Evolutionary conservation across 1,140 invertebrate genomes (phyloP).

Genomic region (Macrotrachela quadricornifera): DNA sequence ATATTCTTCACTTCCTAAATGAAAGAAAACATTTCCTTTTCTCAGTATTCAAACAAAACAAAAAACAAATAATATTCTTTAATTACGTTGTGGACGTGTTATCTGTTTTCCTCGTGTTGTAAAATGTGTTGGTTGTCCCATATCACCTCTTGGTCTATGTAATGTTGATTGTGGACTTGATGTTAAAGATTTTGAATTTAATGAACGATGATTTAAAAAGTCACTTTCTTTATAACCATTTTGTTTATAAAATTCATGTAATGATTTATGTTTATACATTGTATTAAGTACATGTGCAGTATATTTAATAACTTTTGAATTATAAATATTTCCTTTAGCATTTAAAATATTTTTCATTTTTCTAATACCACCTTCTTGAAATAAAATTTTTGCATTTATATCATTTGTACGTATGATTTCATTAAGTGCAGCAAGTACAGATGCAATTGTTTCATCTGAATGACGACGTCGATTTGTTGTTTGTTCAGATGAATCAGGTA

Average conservation of each 20-base stretch:
- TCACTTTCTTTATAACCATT: slow-evolving; percentile 76
- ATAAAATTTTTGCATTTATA: too few relatives aligned
- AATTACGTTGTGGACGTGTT: too few relatives aligned
- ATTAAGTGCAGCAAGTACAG: too few relatives aligned
- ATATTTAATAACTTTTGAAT: slow-evolving; percentile 73
- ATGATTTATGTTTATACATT: slow-evolving; percentile 92
- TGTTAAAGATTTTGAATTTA: slow-evolving; percentile 6
- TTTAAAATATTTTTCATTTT: slow-evolving; percentile 61
- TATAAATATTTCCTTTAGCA: slow-evolving; percentile 43
- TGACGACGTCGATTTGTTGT: slow-evolving; percentile 61
- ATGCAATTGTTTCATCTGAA: too few relatives aligned
- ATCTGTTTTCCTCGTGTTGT: too few relatives aligned
- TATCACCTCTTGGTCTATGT: slow-evolving; percentile 3
- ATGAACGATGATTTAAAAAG: slow-evolving; percentile 15
- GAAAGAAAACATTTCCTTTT: too few relatives aligned
- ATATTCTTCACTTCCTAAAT: too few relatives aligned
- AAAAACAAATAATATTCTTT: too few relatives aligned
- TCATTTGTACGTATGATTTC: too few relatives aligned
- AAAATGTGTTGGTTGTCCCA: background rate
- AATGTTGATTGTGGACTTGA: slow-evolving; percentile 3
- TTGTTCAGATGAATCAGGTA: slow-evolving; percentile 57
- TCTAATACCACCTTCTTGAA: slow-evolving; percentile 63
- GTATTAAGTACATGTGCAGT: slow-evolving; percentile 55
- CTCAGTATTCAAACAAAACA: too few relatives aligned
- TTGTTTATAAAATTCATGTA: slow-evolving; percentile 82